Percentiles rank a stretch among this genome's conserved stretches.
Evolutionary conservation across 2,888 invertebrate genomes (phyloP).

Genomic region (Chaetogeoica ovagalla): DNA sequence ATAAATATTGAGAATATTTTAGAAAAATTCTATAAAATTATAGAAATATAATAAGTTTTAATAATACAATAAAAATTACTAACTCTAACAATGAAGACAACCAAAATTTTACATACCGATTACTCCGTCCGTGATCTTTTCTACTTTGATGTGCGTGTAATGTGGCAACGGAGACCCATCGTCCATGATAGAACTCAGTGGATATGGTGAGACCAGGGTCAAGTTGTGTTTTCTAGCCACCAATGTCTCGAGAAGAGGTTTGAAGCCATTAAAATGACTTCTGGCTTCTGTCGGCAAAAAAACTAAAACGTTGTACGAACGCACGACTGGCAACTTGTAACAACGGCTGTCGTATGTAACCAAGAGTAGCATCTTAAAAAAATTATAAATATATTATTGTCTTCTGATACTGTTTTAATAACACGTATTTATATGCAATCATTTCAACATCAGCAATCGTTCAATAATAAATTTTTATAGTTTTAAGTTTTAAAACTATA

Average conservation of each 20-base stretch:
- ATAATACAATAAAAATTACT: too few relatives aligned
- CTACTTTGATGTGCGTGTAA: constrained; percentile 21
- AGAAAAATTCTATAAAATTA: too few relatives aligned
- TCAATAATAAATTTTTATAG: too few relatives aligned
- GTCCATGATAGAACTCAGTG: neutral
- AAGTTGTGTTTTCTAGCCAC: constrained; percentile 40
- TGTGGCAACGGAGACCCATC: neutral
- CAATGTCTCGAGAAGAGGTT: constrained; percentile 11
- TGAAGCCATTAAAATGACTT: constrained; percentile 40
- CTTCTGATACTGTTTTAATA: neutral
- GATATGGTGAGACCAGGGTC: constrained; percentile 36
- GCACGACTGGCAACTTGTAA: neutral
- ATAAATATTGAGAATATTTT: too few relatives aligned
- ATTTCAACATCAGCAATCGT: neutral
- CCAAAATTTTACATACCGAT: neutral
- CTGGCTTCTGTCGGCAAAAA: constrained; percentile 22
- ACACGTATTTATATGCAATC: too few relatives aligned
- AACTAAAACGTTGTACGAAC: constrained; percentile 15
- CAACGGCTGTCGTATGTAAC: neutral
- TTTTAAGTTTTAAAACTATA: too few relatives aligned
- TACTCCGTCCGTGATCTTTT: neutral
- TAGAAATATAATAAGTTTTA: too few relatives aligned
- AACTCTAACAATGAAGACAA: too few relatives aligned
- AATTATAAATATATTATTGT: neutral
- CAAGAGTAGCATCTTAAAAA: constrained; percentile 6